Evolutionary conservation across 2,797 vertebrate genomes (phyloP).

Genomic region (Eptatretus atami): DNA sequence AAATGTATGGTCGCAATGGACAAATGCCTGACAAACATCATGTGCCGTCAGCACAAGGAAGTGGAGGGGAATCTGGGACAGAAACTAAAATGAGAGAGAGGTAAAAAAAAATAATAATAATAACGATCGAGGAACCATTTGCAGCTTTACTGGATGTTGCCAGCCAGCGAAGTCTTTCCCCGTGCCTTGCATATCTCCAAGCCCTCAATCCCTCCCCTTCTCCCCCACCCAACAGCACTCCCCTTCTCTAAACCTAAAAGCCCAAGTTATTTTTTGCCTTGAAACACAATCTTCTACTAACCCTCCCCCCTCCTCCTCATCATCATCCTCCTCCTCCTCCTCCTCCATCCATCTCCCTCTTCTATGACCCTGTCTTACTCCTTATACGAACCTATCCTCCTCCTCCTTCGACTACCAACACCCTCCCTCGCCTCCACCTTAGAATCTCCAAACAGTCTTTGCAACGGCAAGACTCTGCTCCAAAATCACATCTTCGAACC

Average conservation of each 20-base stretch:
- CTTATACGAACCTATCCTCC: neutral
- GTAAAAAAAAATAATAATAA: no score
- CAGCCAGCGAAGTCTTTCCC: neutral
- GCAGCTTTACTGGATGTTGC: no score
- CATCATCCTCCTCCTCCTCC: neutral
- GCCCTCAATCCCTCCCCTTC: neutral
- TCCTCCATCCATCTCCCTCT: neutral
- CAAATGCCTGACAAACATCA: no score
- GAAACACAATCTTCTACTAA: no score
- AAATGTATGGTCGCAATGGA: no score
- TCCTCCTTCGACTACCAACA: neutral
- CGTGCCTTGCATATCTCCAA: neutral
- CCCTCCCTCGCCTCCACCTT: neutral
- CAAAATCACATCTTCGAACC: neutral
- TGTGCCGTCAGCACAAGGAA: no score
- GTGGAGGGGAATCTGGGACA: no score
- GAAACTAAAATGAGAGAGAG: no score
- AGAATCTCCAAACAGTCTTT: neutral
- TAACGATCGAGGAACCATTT: no score
- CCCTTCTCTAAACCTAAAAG: no score
- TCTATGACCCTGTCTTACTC: no score
- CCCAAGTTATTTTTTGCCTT: no score
- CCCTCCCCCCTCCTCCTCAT: neutral
- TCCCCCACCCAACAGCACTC: neutral
- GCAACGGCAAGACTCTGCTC: neutral